Base-by-base conservation (phyloP, 2,888 invertebrate genomes). In the Apamea sordens region DNA sequence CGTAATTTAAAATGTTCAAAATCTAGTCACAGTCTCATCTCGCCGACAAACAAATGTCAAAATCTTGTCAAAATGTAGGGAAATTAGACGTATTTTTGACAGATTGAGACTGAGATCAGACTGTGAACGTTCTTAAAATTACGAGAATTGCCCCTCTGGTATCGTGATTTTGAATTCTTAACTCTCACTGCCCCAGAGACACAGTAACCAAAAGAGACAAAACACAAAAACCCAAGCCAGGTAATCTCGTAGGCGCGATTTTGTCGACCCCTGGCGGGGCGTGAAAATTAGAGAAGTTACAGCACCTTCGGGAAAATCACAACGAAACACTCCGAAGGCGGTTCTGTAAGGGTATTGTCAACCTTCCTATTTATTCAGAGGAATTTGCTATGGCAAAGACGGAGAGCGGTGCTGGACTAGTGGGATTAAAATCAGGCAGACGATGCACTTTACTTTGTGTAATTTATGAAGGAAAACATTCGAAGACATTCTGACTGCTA, bases 211-310 rank as follows among this genome's bases (percentile, higher is more conserved):
- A 18, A 18, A 65, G 1, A 65, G 24, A n/a, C 15, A 41, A 61
- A 71, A 59, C 10, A 15, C 24, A 44, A 44, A 73, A 65, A 18
- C 28, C 8, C 2, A 67, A 53, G 5, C 18, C 24, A 13, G 50
- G 41, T 73, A 76, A 80, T 77, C 83, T 65, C 11, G 18, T 70
- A 77, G 59, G 21, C 28, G 7, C 13, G 15, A 56, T 53, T 47
- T 68, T 70, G n/a, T n/a, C 73, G 50, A 73, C 65, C 69, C 59
- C 53, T 36, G 63, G 71, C 24, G 64, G 32, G 44, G 10, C 56
- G 75, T 76, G 73, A 82, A 79, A 41, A 79, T 82, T 70, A 70
- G n/a, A 56, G 61, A 56, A 53, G 59, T 61, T 44, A 72, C 28
- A 73, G 76, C 36, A 80, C 59, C 77, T 50, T 36, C 56, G 7